Evolutionary conservation across 2,888 invertebrate species (phyloP).

Genomic region (Phortica magna): DNA sequence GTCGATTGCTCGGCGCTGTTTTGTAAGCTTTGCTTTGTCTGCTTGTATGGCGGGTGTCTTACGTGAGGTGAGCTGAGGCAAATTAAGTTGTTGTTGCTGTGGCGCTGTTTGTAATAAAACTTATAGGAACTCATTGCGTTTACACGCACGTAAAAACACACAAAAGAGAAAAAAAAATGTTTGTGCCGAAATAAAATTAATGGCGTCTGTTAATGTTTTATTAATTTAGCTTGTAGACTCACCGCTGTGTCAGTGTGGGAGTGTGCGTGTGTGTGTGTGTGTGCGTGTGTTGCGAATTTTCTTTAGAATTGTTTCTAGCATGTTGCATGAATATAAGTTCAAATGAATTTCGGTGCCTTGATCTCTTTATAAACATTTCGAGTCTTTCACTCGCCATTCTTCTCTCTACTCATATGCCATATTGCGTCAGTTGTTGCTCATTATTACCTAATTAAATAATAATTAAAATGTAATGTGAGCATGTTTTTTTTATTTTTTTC

Average conservation of each 20-base stretch:
- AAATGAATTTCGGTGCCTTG: too few relatives aligned
- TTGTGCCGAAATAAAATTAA: slow-evolving; percentile 64
- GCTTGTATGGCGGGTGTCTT: neutral
- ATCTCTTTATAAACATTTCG: too few relatives aligned
- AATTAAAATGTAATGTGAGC: slow-evolving; percentile 66
- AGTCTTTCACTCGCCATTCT: too few relatives aligned
- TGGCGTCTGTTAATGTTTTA: slow-evolving; percentile 67
- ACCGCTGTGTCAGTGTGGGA: neutral
- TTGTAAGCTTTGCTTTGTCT: neutral
- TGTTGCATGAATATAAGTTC: too few relatives aligned
- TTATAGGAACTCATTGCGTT: slow-evolving; percentile 52
- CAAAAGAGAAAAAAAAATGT: slow-evolving; percentile 55
- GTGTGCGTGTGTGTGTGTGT: neutral
- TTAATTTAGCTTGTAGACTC: slow-evolving; percentile 59
- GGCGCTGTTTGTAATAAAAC: neutral
- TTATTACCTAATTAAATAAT: slow-evolving; percentile 70
- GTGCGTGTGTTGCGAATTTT: too few relatives aligned
- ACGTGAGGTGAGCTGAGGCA: neutral
- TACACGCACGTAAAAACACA: slow-evolving; percentile 56
- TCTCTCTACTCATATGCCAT: slow-evolving; percentile 50
- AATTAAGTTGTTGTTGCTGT: neutral
- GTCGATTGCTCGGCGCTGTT: slow-evolving; percentile 2
- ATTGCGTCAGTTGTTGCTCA: slow-evolving; percentile 51
- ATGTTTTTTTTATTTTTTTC: neutral
- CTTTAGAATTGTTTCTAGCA: too few relatives aligned